A percentile compares a stretch with the other conserved stretches of the same genome.
Evolutionary conservation across 2,113 vertebrate genomes (phyloP).

Genomic region (Noturus placidus): DNA sequence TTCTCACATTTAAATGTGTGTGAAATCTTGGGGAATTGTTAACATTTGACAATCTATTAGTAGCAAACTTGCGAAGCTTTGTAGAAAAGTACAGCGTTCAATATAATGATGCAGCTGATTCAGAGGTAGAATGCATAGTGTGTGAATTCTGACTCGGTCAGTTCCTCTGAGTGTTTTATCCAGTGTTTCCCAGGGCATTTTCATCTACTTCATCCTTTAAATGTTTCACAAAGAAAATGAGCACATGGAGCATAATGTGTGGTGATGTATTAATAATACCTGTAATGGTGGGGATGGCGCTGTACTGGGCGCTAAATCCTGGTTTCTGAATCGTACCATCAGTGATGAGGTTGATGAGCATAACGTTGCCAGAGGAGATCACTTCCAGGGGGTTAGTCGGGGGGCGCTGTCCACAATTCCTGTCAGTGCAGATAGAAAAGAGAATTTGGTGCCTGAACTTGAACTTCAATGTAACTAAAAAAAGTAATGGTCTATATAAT

Average conservation of each 20-base stretch:
- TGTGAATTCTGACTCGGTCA: too few relatives aligned
- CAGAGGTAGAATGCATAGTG: too few relatives aligned
- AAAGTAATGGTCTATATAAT: too few relatives aligned
- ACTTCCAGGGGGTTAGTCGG: conserved; percentile 71
- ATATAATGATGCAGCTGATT: background rate
- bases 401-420: conserved; percentile 77
- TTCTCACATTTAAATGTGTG: too few relatives aligned
- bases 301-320: conserved; percentile 67
- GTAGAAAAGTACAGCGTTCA: background rate
- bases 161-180: background rate
- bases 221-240: background rate
- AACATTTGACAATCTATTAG: background rate
- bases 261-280: background rate
- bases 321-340: conserved; percentile 58
- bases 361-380: conserved; percentile 73
- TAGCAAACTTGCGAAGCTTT: background rate
- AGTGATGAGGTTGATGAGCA: conserved; percentile 73
- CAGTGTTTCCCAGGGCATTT: background rate
- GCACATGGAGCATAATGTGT: background rate
- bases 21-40: too few relatives aligned
- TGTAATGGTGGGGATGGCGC: conserved; percentile 46
- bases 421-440: conserved; percentile 37
- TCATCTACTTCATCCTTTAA: background rate
- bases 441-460: background rate
- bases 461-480: too few relatives aligned